Base-by-base conservation (phyloP, 2,113 vertebrate genomes). In the Paramisgurnus dabryanus region DNA sequence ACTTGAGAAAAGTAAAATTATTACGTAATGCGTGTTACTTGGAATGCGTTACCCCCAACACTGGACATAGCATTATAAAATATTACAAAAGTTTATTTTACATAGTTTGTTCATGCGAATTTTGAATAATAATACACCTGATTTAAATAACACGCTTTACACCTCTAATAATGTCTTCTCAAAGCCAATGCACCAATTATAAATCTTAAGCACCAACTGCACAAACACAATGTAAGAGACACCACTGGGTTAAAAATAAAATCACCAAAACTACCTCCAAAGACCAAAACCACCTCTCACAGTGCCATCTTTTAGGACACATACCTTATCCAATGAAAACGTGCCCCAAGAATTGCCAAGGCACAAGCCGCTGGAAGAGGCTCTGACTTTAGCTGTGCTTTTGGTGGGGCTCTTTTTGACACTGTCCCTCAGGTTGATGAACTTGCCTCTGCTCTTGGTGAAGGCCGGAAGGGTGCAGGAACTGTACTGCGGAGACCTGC, bases 391-490 rank as follows among this genome's bases (percentile, higher is more conserved):
- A 12, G 86, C 91, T 79, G 92, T 95, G 86, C 93, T 94, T 87
- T 94, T 95, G 4, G 94, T 94, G 4, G 94, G 94, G 80, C 93
- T 95, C 89, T 94, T 96, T 87, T 91, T 95, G 3, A 94, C 90
- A 13, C 93, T 95, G 84, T 95, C 94, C 0, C 91, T 92, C 7
- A 94, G 86, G 82, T 93, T 95, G 53, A 87, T 88, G 85, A 94
- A 93, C 80, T 92, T 94, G 18, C 92, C 92, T 76, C 89, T 85
- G 68, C 92, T 91, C 71, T 88, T 93, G 84, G 86, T 87, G 65
- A 85, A 86, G 50, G 92, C 87, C 0, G 95, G 95, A 82, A 95
- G 85, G 0, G 93, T 94, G 83, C 88, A 93, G 43, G 93, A 94
- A 1, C 90, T 90, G 61, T 91, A 93, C 12, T 91, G 85, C 0